Conservation (phyloP, 2,888 invertebrate species). For the Orthosia cruda region DNA sequence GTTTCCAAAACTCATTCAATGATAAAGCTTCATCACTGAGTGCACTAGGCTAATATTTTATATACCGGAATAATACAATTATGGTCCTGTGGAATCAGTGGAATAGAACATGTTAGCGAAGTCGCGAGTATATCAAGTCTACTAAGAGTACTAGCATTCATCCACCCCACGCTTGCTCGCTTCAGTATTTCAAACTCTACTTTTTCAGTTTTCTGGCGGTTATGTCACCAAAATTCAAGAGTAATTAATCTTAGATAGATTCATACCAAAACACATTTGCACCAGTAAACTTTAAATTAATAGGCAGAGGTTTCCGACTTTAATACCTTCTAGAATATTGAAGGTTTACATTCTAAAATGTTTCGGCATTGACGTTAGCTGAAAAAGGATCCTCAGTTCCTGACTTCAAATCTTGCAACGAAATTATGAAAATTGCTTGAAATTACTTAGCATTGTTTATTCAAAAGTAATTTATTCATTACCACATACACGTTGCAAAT, state of each 20-base stretch:
- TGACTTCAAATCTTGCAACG: not conserved
- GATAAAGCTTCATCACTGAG: too few relatives aligned
- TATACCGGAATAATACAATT: too few relatives aligned
- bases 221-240: not conserved
- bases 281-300: not conserved
- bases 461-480: constrained; percentile 52
- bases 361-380: not conserved
- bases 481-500: constrained; percentile 12
- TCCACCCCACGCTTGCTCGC: too few relatives aligned
- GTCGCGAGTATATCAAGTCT: too few relatives aligned
- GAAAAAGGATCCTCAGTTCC: not conserved
- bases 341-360: not conserved
- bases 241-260: not conserved
- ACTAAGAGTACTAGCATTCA: too few relatives aligned
- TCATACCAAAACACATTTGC: not conserved
- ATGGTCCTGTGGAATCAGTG: too few relatives aligned
- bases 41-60: too few relatives aligned
- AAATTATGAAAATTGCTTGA: constrained; percentile 30
- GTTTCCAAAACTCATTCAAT: too few relatives aligned
- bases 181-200: not conserved
- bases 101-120: too few relatives aligned
- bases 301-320: not conserved
- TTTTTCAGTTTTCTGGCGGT: too few relatives aligned
- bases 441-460: constrained; percentile 27
- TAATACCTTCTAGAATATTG: not conserved